phyloP scores from a whole-genome alignment of 2,888 invertebrate genomes.

The Mystacides longicornis region DNA sequence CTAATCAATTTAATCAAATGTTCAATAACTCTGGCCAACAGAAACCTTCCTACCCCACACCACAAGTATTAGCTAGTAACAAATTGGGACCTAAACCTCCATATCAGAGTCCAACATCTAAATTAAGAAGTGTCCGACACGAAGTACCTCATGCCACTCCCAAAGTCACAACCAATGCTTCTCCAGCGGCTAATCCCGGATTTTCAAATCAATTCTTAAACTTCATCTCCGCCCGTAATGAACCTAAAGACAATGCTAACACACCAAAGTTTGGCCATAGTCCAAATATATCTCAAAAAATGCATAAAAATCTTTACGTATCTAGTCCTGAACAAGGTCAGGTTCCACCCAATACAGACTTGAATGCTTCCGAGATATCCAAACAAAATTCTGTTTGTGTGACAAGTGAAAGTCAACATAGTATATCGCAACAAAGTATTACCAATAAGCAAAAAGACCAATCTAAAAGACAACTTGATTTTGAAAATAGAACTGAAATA shows the following conservation, averaged over 20 bases:
- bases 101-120: slow-evolving; percentile 40
- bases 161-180: slow-evolving; percentile 29
- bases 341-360: slow-evolving; percentile 45
- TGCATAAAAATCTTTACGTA: slow-evolving; percentile 48
- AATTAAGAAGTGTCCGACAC: slow-evolving; percentile 42
- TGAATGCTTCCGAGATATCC: slow-evolving; percentile 37
- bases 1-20: slow-evolving; percentile 2
- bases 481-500: slow-evolving; percentile 42
- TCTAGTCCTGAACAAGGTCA: slow-evolving; percentile 48
- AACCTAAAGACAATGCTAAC: slow-evolving; percentile 48
- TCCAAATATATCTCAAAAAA: slow-evolving; percentile 46
- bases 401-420: slow-evolving; percentile 28
- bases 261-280: slow-evolving; percentile 49
- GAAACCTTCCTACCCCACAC: slow-evolving; percentile 3
- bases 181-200: slow-evolving; percentile 36
- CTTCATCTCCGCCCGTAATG: slow-evolving; percentile 46
- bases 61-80: slow-evolving; percentile 6
- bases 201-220: slow-evolving; percentile 47
- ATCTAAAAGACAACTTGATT: slow-evolving; percentile 46
- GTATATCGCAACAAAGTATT: slow-evolving; percentile 16
- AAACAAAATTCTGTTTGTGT: slow-evolving; percentile 43
- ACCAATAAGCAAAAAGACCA: slow-evolving; percentile 43
- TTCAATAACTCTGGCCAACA: slow-evolving; percentile 7
- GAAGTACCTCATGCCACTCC: slow-evolving; percentile 41
- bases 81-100: slow-evolving; percentile 16